phyloP scores from a whole-genome alignment of 1,140 invertebrate genomes.

The Oncopodura yosiiana region DNA sequence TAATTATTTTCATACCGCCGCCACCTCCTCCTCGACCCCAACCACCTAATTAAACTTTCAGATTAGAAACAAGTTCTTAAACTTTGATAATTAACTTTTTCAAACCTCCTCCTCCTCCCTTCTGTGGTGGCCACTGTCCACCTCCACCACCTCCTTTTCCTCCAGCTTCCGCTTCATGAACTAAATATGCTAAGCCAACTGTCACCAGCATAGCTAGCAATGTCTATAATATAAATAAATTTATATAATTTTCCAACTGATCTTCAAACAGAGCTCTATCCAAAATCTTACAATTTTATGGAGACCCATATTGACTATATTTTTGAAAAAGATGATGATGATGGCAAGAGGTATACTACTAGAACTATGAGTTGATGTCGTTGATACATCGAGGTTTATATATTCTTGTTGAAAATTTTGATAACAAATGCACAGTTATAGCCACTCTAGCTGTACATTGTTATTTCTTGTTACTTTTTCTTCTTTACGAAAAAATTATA shows the following conservation, averaged over 20 bases:
- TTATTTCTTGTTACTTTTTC: too few species aligned
- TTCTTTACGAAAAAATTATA: too few species aligned
- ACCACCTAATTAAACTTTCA: neutral
- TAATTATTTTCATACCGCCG: too few species aligned
- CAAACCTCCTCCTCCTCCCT: neutral
- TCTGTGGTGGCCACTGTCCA: neutral
- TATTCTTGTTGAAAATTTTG: too few species aligned
- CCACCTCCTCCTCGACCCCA: slow-evolving; percentile 3
- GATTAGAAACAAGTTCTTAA: too few species aligned
- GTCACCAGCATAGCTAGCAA: slow-evolving; percentile 1
- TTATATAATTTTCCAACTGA: neutral
- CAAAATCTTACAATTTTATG: slow-evolving; percentile 8
- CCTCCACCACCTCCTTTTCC: slow-evolving; percentile 2
- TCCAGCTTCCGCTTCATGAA: neutral
- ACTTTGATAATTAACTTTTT: neutral
- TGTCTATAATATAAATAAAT: neutral
- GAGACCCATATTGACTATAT: slow-evolving; percentile 4
- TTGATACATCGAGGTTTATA: neutral
- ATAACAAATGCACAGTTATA: too few species aligned
- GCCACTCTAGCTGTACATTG: too few species aligned
- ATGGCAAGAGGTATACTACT: neutral
- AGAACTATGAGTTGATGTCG: slow-evolving; percentile 9
- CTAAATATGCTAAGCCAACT: slow-evolving; percentile 3
- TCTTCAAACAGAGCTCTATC: neutral
- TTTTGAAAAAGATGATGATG: neutral